Conservation (phyloP, 2,888 invertebrate genomes). For the Tethea ocularis region DNA sequence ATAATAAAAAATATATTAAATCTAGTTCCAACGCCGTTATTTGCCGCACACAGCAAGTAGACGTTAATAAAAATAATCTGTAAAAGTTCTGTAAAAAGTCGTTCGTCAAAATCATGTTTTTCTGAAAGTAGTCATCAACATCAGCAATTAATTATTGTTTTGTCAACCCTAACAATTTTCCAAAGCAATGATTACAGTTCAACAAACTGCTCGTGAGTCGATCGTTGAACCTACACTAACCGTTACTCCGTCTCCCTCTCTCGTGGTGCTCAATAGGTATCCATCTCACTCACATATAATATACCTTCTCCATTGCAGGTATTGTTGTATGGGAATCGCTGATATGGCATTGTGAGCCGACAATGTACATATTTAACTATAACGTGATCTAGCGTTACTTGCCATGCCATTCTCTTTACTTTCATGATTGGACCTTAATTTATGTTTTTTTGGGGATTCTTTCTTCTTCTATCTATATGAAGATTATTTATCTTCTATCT, state of each 20-base stretch:
- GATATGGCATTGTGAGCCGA: constrained; percentile 27
- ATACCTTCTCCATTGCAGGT: constrained; percentile 64
- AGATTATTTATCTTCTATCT: too few species aligned
- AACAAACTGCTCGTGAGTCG: constrained; percentile 81
- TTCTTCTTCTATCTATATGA: too few species aligned
- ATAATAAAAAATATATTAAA: too few species aligned
- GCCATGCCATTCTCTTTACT: constrained; percentile 4
- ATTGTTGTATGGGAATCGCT: constrained; percentile 53
- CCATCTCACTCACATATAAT: constrained; percentile 58
- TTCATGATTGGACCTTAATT: not conserved
- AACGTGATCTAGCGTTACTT: not conserved
- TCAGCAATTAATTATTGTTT: not conserved
- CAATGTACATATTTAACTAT: constrained; percentile 38
- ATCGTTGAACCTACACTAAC: constrained; percentile 80
- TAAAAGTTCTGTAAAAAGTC: too few species aligned
- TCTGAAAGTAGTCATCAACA: not conserved
- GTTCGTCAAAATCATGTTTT: too few species aligned
- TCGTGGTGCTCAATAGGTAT: constrained; percentile 31
- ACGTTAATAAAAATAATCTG: too few species aligned
- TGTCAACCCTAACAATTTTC: constrained; percentile 73
- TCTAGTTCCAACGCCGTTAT: too few species aligned
- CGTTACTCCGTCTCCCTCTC: constrained; percentile 61
- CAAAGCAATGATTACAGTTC: constrained; percentile 81
- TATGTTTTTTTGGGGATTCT: not conserved
- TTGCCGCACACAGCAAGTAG: too few species aligned